Percentiles rank a stretch among this genome's conserved stretches.
phyloP scores from a whole-genome alignment of 2,113 vertebrate species.

The Paraplagusia blochii region DNA sequence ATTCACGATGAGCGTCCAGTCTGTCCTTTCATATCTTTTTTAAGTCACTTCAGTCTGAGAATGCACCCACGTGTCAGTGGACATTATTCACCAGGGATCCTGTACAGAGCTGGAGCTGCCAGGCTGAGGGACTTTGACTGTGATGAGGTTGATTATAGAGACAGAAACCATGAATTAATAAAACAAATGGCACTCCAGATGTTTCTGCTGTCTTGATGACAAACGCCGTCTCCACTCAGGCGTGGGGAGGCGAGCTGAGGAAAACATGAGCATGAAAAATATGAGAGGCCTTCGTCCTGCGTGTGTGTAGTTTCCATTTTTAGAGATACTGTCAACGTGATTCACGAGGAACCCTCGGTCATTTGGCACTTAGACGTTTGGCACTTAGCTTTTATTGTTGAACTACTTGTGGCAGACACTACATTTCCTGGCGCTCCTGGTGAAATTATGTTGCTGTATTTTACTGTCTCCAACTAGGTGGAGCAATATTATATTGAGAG shows the following conservation, averaged over 20 bases:
- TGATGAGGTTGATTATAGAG: constrained; percentile 55
- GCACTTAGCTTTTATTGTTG: constrained; percentile 19
- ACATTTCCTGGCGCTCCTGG: constrained; percentile 1
- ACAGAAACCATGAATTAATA: constrained; percentile 67
- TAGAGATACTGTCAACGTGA: constrained; percentile 27
- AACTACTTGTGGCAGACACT: constrained; percentile 18
- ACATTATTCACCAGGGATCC: constrained; percentile 48
- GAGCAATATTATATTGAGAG: neutral
- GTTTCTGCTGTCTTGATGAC: constrained; percentile 54
- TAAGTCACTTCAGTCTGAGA: constrained; percentile 24
- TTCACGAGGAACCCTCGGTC: constrained; percentile 31
- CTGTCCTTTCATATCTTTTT: too few relatives aligned
- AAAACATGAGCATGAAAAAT: constrained; percentile 49
- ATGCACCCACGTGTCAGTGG: constrained; percentile 36
- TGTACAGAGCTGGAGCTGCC: constrained; percentile 28
- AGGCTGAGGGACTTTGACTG: constrained; percentile 46
- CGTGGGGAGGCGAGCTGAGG: constrained; percentile 24
- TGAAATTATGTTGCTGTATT: constrained; percentile 2
- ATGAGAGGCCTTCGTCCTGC: constrained; percentile 19
- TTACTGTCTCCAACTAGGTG: constrained; percentile 3
- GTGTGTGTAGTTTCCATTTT: constrained; percentile 13
- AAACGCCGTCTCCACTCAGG: constrained; percentile 48
- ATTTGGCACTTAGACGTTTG: constrained; percentile 25
- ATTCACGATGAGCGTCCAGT: too few relatives aligned
- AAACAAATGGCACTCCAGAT: constrained; percentile 68